Evolutionary conservation across 2,888 invertebrate species (phyloP).

Genomic region (Cantharis rufa): DNA sequence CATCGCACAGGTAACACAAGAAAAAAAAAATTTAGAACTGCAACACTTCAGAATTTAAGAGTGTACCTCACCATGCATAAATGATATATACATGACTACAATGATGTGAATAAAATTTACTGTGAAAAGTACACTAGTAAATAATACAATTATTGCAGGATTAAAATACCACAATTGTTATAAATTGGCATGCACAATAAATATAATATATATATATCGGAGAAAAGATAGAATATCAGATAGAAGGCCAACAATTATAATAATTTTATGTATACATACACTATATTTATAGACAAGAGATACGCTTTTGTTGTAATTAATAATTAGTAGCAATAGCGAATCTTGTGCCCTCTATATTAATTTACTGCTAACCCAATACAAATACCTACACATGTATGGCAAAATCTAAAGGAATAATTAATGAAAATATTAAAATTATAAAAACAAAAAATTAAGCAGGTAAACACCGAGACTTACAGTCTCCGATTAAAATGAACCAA

Average conservation of each 20-base stretch:
- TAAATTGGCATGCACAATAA: slow-evolving; percentile 51
- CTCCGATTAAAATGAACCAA: slow-evolving; percentile 49
- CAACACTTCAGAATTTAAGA: neutral
- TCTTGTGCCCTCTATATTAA: slow-evolving; percentile 18
- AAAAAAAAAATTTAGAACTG: neutral
- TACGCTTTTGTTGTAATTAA: neutral
- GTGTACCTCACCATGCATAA: neutral
- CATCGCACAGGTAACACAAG: neutral
- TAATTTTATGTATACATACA: slow-evolving; percentile 14
- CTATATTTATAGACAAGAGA: slow-evolving; percentile 9
- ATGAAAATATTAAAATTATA: slow-evolving; percentile 37
- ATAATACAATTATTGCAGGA: neutral
- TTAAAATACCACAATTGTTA: slow-evolving; percentile 7
- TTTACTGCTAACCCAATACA: slow-evolving; percentile 22
- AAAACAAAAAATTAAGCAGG: slow-evolving; percentile 40
- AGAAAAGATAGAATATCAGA: slow-evolving; percentile 52
- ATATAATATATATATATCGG: slow-evolving; percentile 34
- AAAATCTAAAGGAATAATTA: slow-evolving; percentile 42
- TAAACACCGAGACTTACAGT: slow-evolving; percentile 52
- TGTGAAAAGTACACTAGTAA: neutral
- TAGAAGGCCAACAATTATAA: slow-evolving; percentile 57
- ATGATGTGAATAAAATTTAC: neutral
- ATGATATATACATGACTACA: neutral
- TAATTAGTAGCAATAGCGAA: slow-evolving; percentile 20
- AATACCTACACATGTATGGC: slow-evolving; percentile 50